Percentiles rank a stretch among this genome's conserved stretches.
Evolutionary conservation across 2,797 vertebrate genomes (phyloP).

Genomic region (Scyliorhinus canicula): DNA sequence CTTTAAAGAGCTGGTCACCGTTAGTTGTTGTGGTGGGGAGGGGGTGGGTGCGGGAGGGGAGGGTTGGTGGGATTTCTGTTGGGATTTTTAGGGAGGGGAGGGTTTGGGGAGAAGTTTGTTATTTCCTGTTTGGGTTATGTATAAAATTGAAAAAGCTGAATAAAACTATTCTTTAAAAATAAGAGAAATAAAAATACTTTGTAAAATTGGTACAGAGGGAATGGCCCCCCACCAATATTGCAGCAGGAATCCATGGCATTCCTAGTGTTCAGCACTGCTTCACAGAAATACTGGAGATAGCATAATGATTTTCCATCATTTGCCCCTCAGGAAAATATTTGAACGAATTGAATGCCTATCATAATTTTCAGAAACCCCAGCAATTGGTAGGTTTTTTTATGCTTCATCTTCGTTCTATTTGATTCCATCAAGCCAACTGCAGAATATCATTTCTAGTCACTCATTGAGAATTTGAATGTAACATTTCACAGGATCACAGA

Average conservation of each 20-base stretch:
- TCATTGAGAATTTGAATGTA: not conserved
- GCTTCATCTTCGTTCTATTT: not conserved
- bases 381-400: not conserved
- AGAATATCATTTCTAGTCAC: not conserved
- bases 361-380: not conserved
- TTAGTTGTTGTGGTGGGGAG: no score
- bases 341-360: not conserved
- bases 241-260: not conserved
- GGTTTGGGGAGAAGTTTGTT: no score
- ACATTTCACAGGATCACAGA: no score
- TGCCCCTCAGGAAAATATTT: not conserved
- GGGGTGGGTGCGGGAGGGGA: no score
- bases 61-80: no score
- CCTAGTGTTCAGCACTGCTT: not conserved
- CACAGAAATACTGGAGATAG: not conserved
- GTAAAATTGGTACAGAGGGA: not conserved
- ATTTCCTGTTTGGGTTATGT: no score
- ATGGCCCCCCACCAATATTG: not conserved
- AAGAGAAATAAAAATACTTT: no score
- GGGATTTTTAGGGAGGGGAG: no score
- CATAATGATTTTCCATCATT: not conserved
- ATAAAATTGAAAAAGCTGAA: no score
- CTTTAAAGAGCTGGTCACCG: no score
- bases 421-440: not conserved
- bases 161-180: no score